phyloP scores from a whole-genome alignment of 2,113 vertebrate genomes.

The Anser brachyrhynchus region DNA sequence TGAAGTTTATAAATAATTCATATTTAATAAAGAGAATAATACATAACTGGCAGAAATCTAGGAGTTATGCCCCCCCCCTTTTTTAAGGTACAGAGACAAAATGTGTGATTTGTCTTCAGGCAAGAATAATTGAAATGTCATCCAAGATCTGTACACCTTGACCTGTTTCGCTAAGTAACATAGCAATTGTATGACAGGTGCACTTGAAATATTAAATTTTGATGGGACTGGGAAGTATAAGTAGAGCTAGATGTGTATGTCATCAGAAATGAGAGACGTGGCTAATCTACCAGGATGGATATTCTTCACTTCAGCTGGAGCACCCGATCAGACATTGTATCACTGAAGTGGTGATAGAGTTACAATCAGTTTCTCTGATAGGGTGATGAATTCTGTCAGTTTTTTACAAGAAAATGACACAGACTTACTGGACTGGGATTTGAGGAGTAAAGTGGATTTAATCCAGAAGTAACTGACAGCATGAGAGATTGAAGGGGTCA shows the following conservation, averaged over 20 bases:
- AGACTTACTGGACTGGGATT: not conserved
- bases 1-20: conserved; percentile 36
- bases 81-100: not conserved
- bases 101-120: conserved; percentile 16
- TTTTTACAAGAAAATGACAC: conserved; percentile 30
- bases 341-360: not conserved
- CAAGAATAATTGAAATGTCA: conserved; percentile 24
- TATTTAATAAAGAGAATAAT: conserved; percentile 9
- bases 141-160: conserved; percentile 13
- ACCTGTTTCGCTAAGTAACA: conserved; percentile 5
- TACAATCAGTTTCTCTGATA: not conserved
- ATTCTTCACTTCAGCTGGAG: not conserved
- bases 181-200: not conserved
- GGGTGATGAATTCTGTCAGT: conserved; percentile 4
- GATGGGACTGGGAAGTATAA: not conserved
- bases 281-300: not conserved
- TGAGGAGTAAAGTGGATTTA: conserved; percentile 38
- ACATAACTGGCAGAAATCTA: not conserved
- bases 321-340: not conserved
- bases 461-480: conserved; percentile 40
- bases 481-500: conserved; percentile 23
- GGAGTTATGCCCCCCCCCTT: not conserved
- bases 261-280: conserved; percentile 4
- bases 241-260: not conserved
- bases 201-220: conserved; percentile 52